Evolutionary conservation across 2,888 invertebrate species (phyloP), one percentile per base, ranked within the genome.

Genomic region (Cataglyphis albicans): DNA sequence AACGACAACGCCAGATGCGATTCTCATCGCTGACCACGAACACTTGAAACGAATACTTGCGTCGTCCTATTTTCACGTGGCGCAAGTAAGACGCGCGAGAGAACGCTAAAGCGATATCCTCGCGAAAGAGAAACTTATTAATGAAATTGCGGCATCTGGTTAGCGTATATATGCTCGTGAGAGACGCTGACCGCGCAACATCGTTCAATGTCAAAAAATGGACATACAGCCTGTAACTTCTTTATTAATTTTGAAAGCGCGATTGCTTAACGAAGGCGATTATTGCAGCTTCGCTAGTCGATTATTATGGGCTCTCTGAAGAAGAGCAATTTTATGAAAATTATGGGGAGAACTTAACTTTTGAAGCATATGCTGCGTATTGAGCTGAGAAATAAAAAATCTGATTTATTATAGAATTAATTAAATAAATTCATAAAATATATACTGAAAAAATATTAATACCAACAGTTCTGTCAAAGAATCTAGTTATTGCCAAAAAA

Each of bases 81-180:
- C 25, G 57, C 57, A 64, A 67, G 41, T 74, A 73, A 64, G 57
- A 52, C 73, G 83, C 80, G 78, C 72, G 87, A 86, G 87, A 88
- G 88, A 87, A 87, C 78, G 82, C 65, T 67, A 64, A 83, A 78
- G 68, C 63, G 84, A 90, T 80, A 80, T 92, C 92, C 91, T 87
- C 91, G 90, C 88, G 89, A 87, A 83, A 75, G 90, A 88, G 90
- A 90, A 89, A 90, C 86, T 91, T 89, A 88, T 91, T 92, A 91
- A 92, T 89, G 90, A 91, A 91, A 91, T 82, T 74, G 85, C 84
- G 88, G 76, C 90, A 89, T 84, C 87, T 87, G 87, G 87, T 73
- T 63, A 84, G 86, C 86, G 87, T 81, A 86, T 80, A 89, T 82
- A 86, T 84, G 84, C 84, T 83, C 72, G 41, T 57, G 29, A 65